Conservation (phyloP, 2,888 invertebrate species). For the Catocala sponsa region DNA sequence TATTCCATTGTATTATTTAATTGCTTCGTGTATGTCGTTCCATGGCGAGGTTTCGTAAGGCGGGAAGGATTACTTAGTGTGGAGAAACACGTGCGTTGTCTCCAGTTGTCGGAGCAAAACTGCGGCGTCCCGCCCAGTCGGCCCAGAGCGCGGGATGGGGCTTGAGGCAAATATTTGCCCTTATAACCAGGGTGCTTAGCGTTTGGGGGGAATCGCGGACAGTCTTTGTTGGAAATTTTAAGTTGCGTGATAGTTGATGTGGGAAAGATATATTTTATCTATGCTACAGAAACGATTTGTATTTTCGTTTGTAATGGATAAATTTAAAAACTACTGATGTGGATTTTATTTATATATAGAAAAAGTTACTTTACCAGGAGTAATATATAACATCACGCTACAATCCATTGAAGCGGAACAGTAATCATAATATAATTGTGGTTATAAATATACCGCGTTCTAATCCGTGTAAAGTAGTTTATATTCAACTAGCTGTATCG, state of each 20-base stretch:
- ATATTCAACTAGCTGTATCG: too few species aligned
- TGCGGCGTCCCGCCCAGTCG: conserved; percentile 60
- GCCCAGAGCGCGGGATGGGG: conserved; percentile 47
- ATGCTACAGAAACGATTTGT: too few species aligned
- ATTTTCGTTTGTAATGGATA: too few species aligned
- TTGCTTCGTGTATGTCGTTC: conserved; percentile 52
- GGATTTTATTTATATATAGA: too few species aligned
- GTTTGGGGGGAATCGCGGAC: conserved; percentile 1
- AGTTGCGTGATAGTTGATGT: not conserved
- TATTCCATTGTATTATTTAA: conserved; percentile 75
- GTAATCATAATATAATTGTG: too few species aligned
- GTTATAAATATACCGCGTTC: too few species aligned
- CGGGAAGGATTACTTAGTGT: conserved; percentile 52
- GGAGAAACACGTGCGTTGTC: conserved; percentile 28
- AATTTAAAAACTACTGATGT: too few species aligned
- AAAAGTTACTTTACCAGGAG: too few species aligned
- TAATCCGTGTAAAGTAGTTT: too few species aligned
- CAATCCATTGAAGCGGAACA: too few species aligned
- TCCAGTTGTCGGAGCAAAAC: conserved; percentile 53
- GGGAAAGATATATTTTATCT: too few species aligned
- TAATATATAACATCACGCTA: too few species aligned
- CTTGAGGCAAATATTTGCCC: conserved; percentile 57
- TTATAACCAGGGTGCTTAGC: conserved; percentile 36
- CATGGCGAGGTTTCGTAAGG: conserved; percentile 55
- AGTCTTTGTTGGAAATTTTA: not conserved